phyloP scores from a whole-genome alignment of 2,113 vertebrate species.

The Marmota flaviventris region DNA sequence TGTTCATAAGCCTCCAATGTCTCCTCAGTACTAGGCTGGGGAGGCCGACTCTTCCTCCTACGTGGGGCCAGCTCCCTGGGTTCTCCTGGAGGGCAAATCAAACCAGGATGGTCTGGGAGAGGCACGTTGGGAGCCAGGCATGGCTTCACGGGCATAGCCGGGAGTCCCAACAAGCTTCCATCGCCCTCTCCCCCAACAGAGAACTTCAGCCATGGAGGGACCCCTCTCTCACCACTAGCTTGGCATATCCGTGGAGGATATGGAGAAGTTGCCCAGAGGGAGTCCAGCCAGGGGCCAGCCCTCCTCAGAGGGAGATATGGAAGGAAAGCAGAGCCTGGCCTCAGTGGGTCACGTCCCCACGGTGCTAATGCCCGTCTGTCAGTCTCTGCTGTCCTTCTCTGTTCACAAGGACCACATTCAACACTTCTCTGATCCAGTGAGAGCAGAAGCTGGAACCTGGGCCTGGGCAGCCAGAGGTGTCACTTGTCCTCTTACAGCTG shows the following conservation, averaged over 20 bases:
- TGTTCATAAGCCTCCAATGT: constrained; percentile 21
- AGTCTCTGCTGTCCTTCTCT: neutral
- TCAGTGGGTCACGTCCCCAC: neutral
- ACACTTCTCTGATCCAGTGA: neutral
- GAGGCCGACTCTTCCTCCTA: neutral
- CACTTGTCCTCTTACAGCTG: neutral
- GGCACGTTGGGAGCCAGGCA: neutral
- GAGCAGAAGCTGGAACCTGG: neutral
- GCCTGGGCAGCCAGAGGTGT: neutral
- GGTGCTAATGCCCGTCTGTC: neutral
- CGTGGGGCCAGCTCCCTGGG: neutral
- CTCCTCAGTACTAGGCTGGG: neutral
- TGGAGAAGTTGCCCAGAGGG: no score
- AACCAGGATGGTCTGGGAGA: neutral
- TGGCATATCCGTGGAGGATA: neutral
- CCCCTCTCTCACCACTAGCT: neutral
- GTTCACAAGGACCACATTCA: neutral
- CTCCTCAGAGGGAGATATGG: neutral
- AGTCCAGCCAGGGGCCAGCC: neutral
- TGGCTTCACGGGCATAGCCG: neutral
- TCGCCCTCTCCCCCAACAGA: neutral
- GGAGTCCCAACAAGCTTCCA: no score
- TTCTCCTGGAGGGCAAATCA: constrained; percentile 55
- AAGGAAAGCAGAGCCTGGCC: no score
- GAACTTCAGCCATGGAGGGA: neutral